Evolutionary conservation across 1,140 invertebrate genomes (phyloP), one percentile per base, ranked within the genome.

Genomic region (Teleopsis dalmanni): DNA sequence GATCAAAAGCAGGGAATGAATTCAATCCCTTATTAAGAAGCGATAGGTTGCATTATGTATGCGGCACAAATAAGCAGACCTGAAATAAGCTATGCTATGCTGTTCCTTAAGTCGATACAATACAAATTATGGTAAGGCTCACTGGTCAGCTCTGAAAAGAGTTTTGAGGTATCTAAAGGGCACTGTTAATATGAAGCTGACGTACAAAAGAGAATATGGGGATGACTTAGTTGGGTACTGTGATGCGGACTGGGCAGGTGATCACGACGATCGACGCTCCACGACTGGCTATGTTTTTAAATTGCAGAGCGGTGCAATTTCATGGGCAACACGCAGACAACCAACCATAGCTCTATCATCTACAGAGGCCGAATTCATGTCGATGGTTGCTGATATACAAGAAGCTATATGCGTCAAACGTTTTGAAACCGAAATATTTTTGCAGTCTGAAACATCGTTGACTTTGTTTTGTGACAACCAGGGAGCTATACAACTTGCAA

Each of bases 1-100:
- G 44, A 51, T 34, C 50, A 40, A 45, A 54, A 49, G 13, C 21
- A 31, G 23, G 37, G 31, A 26, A 44, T 47, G 41, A 37, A 4
- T 41, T 50, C 43, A 62, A 49, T 52, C 50, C 52, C 10, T 8
- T 65, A 26, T 38, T 45, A 26, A 35, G 45, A 54, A 40, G 33
- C 42, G 1, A 54, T 73, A 6, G 65, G 72, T 14, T 33, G 57
- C 4, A 47, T 75, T 2, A 53, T 72, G 34, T 75, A 69, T 41
- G 13, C 68, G 3, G 33, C 67, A 0, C 25, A 55, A 7, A 58
- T 45, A 26, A 42, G 8, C 10, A 47, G 72, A 45, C 71, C 71
- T 16, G 67, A 75, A 50, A 67, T 75, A n/a, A 51, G 59, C 36
- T 57, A 54, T 16, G 53, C 46, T 8, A 49, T 54, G 18, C 6